Percentiles rank a stretch among this genome's conserved stretches.
phyloP scores from a whole-genome alignment of 2,888 invertebrate genomes.

The Phortica magna region DNA sequence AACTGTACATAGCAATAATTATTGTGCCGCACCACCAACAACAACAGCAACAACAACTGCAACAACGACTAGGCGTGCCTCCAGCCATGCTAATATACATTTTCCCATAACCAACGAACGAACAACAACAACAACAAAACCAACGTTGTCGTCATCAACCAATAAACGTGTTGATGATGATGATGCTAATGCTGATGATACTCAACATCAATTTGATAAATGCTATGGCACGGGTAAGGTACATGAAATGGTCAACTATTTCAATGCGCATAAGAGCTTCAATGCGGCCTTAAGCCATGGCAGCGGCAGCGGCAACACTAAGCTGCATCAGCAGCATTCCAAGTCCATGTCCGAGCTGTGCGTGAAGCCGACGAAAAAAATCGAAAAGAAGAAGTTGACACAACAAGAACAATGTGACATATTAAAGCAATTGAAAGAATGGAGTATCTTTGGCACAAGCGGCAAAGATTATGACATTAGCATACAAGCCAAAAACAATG shows the following conservation, averaged over 20 bases:
- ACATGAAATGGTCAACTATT: conserved; percentile 85
- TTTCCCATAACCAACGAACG: conserved; percentile 40
- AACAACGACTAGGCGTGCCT: conserved; percentile 44
- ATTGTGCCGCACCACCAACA: conserved; percentile 58
- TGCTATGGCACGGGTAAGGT: conserved; percentile 81
- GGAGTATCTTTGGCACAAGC: conserved; percentile 75
- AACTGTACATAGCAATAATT: conserved; percentile 69
- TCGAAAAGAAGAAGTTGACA: conserved; percentile 53
- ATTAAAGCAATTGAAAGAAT: conserved; percentile 75
- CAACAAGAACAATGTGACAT: conserved; percentile 71
- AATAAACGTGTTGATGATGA: background rate
- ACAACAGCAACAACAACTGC: conserved; percentile 23
- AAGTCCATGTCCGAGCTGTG: conserved; percentile 68
- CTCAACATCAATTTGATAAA: background rate
- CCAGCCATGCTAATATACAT: conserved; percentile 55
- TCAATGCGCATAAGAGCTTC: conserved; percentile 77
- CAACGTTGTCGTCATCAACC: conserved; percentile 26
- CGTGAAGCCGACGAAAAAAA: conserved; percentile 35
- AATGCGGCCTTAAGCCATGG: background rate
- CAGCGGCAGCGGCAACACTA: background rate
- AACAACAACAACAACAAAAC: conserved; percentile 37
- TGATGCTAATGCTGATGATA: background rate
- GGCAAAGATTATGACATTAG: conserved; percentile 68
- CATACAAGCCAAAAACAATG: conserved; percentile 32
- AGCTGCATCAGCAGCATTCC: conserved; percentile 42